Percentiles rank a stretch among this genome's conserved stretches.
Conservation (phyloP, 2,113 vertebrate species). For the Chrysemys picta region DNA sequence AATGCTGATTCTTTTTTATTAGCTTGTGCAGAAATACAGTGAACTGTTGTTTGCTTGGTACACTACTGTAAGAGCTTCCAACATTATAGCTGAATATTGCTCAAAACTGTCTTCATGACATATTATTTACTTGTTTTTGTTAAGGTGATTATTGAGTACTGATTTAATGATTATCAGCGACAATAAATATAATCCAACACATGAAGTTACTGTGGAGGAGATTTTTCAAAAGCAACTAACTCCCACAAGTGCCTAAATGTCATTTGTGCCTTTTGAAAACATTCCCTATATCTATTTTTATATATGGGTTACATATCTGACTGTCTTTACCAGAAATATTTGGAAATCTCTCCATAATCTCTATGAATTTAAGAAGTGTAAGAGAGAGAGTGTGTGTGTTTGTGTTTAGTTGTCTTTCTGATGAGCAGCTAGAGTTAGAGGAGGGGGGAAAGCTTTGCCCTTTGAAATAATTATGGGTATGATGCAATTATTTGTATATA, state of each 20-base stretch:
- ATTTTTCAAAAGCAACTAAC: neutral
- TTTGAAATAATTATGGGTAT: conserved; percentile 22
- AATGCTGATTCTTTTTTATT: neutral
- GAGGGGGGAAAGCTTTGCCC: neutral
- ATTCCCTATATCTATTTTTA: too few relatives aligned
- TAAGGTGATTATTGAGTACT: neutral
- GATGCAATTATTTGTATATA: conserved; percentile 42
- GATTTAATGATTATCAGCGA: neutral
- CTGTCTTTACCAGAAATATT: neutral
- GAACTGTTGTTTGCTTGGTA: neutral
- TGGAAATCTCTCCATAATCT: neutral
- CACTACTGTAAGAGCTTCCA: neutral
- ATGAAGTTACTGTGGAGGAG: neutral
- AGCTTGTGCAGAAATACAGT: neutral
- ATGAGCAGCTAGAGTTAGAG: conserved; percentile 24
- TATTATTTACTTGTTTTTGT: neutral
- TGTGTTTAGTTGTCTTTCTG: conserved; percentile 23
- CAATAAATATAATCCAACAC: neutral
- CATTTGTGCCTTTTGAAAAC: neutral
- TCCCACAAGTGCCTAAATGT: neutral
- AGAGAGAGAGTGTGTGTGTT: neutral
- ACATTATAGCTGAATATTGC: neutral
- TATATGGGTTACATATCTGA: neutral
- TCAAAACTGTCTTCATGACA: neutral
- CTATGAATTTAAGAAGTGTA: neutral